Base-by-base conservation (phyloP, 2,888 invertebrate species). In the Ectemnius cavifrons region DNA sequence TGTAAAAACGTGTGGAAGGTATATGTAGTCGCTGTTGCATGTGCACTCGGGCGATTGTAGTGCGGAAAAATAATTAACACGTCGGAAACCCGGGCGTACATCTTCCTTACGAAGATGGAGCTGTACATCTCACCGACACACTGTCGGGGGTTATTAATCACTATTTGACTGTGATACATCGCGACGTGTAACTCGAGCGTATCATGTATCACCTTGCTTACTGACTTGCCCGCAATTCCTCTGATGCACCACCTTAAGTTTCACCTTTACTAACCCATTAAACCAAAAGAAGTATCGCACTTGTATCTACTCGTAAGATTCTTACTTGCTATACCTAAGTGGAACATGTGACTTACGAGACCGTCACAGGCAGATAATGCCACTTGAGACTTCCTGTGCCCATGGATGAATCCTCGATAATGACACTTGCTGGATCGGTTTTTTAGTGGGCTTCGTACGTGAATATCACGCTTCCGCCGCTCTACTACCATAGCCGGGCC, bases 331-430 rank as follows among this genome's bases (percentile, higher is more conserved):
- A 58, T 20, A 58, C 27, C 58, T 58, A 37, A 37, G 37, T 37
- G 37, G 5, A 37, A 37, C 37, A 37, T 37, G 23, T 69, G 67
- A 92, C 96, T 95, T 91, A 97, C 97, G 93, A 97, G 92, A 87
- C 97, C 97, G 88, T 95, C 93, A 89, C 97, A 97, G 18, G 96
- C 94, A 14, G 96, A 96, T 70, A 97, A 89, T 18, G 97, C 96
- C 64, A 96, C 95, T 78, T 92, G 93, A 49, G 96, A 96, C 69
- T 92, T 91, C 5, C 93, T 91, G 80, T 96, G 94, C 60, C 95
- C 96, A 67, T 94, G 92, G 75, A 97, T 93, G 83, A 93, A 92
- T 81, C 97, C 97, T 72, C 94, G 94, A 91, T 95, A 97, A 92
- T 97, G 97, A 90, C 97, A 97, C 67, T 92, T 92, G 52, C 93